A percentile compares a stretch with the other conserved stretches of the same genome.
Conservation (phyloP, 2,113 vertebrate genomes). For the Camelus bactrianus region DNA sequence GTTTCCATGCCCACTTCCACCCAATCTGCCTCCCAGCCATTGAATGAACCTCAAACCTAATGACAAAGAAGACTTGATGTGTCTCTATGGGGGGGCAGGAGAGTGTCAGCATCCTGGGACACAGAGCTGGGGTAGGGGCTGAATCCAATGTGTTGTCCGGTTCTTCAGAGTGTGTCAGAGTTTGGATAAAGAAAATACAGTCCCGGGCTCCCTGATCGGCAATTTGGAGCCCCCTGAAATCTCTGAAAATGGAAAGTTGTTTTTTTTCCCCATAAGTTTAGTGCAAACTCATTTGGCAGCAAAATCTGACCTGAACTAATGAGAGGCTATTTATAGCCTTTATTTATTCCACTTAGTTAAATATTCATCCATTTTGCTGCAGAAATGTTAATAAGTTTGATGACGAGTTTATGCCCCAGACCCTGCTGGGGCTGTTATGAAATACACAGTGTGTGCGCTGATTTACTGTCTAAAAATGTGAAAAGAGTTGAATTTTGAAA, state of each 20-base stretch:
- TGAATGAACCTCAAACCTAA: neutral
- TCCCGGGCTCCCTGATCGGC: neutral
- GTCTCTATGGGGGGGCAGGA: fast-evolving
- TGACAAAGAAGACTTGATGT: neutral
- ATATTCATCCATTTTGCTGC: slow-evolving; percentile 38
- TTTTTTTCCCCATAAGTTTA: neutral
- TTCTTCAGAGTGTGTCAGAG: neutral
- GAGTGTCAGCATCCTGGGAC: neutral
- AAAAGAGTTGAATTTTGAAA: neutral
- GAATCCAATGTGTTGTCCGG: fast-evolving
- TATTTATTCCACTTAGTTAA: slow-evolving; percentile 70
- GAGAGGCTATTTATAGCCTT: slow-evolving; percentile 72
- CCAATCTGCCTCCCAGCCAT: neutral
- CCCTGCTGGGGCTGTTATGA: neutral
- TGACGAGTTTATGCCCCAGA: neutral
- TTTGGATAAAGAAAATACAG: neutral
- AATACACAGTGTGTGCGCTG: fast-evolving
- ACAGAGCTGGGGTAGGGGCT: too few species aligned
- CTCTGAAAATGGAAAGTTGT: neutral
- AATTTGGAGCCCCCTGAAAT: neutral
- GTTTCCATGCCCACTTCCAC: neutral
- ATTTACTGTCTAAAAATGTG: neutral
- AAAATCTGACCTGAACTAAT: slow-evolving; percentile 73
- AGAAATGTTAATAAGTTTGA: slow-evolving; percentile 57
- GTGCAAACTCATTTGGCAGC: slow-evolving; percentile 32